Evolutionary conservation across 2,113 vertebrate species (phyloP), one percentile per base, ranked within the genome.

Genomic region (Oncorhynchus kisutch): DNA sequence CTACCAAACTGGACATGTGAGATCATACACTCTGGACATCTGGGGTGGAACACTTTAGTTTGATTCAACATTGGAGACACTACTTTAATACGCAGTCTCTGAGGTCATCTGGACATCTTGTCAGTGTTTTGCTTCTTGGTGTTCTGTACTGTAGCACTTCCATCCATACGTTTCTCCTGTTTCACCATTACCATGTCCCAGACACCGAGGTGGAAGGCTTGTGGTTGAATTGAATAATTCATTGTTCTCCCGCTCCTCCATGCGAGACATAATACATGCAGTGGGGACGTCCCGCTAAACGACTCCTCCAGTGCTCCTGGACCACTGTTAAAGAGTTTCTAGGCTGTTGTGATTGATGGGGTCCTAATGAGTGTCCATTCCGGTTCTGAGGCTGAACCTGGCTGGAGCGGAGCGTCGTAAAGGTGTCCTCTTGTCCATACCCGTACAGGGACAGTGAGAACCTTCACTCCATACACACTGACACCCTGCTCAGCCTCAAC

Each of bases 331-430:
- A 76, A 86, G 85, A 82, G 81, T 79, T 77, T 69, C 78, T 12
- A 49, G 31, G 75, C 45, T 54, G 62, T 25, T 60, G 34, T 88
- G 85, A 90, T 86, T 90, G 85, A 90, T 86, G 76, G 79, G 14
- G 70, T 77, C 72, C 79, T 89, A 87, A 89, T 87, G 79, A 88
- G 72, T 67, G 77, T 64, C 77, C 82, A 82, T 85, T 86, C 80
- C 78, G 84, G 59, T 27, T 25, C 75, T 16, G 29, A 24, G 31
- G 60, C 48, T 74, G 75, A 81, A 78, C 78, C 67, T 67, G 72
- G 73, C 20, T 1, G 18, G 67, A 84, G 82, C 81, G 71, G 62
- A 78, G 24, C 75, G 73, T 73, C 78, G 87, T 87, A 78, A 81
- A 54, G 72, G 74, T 87, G 81, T 87, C 84, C 71, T 80, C 49